phyloP scores from a whole-genome alignment of 2,113 vertebrate species.

The Microtus richardsoni region DNA sequence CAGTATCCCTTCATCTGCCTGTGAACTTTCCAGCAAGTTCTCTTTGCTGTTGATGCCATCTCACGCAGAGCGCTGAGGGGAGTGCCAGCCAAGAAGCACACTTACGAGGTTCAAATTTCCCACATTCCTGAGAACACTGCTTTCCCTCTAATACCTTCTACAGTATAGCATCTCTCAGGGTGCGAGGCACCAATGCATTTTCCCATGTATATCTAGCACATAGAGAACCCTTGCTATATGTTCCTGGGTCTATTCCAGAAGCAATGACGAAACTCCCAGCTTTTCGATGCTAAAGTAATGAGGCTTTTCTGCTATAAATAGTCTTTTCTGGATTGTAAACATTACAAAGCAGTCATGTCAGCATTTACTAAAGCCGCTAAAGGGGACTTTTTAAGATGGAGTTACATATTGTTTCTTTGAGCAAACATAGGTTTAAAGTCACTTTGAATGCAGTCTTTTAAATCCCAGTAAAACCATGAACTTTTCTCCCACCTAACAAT shows the following conservation, averaged over 20 bases:
- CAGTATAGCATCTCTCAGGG: conserved; percentile 28
- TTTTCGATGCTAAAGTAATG: conserved; percentile 33
- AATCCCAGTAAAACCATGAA: conserved; percentile 45
- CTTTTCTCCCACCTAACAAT: background rate
- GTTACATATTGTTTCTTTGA: conserved; percentile 48
- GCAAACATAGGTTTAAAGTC: conserved; percentile 48
- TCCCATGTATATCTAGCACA: conserved; percentile 45
- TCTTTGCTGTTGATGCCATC: background rate
- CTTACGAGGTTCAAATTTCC: conserved; percentile 19
- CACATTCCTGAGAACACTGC: conserved; percentile 63
- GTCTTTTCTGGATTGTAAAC: conserved; percentile 73
- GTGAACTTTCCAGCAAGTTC: conserved; percentile 10
- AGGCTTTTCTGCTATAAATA: conserved; percentile 37
- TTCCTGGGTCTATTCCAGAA: background rate
- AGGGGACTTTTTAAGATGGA: conserved; percentile 48
- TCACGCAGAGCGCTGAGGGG: background rate
- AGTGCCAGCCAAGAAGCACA: background rate
- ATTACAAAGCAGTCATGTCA: conserved; percentile 48
- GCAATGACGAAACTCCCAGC: conserved; percentile 44
- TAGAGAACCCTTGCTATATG: conserved; percentile 39
- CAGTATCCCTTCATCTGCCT: conserved; percentile 43
- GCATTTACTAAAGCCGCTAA: conserved; percentile 46
- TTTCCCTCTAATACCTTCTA: conserved; percentile 49
- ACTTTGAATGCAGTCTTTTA: background rate
- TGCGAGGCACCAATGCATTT: conserved; percentile 45